Percentiles rank a stretch among this genome's conserved stretches.
These are phyloP conservation scores for Bufotes viridis DNA, from an alignment of 2,797 vertebrate species.

Conservation along the genomic window DNA sequence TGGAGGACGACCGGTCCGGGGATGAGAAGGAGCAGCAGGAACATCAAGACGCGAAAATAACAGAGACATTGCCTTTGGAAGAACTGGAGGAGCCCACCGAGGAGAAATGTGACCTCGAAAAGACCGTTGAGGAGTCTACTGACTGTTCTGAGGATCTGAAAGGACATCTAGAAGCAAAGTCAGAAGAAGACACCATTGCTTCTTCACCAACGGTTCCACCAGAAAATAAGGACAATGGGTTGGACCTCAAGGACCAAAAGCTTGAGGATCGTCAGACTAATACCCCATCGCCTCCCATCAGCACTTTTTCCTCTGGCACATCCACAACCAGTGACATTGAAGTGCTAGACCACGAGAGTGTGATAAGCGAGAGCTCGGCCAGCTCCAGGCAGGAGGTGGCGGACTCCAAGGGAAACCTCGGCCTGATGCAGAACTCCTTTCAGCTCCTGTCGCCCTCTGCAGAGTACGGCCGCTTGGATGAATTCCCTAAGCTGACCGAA, in stretches of 20 bases:
- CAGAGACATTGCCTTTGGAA: slow-evolving; percentile 67
- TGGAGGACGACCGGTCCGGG: slow-evolving; percentile 57
- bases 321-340: slow-evolving; percentile 99
- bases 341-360: slow-evolving; percentile 96
- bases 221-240: slow-evolving; percentile 78
- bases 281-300: slow-evolving; percentile 94
- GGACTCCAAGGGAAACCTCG: slow-evolving; percentile 89
- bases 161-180: slow-evolving; percentile 16
- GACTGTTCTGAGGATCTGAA: slow-evolving; percentile 38
- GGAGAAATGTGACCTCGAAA: slow-evolving; percentile 63
- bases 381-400: slow-evolving; percentile 92
- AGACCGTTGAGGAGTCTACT: slow-evolving; percentile 61
- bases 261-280: slow-evolving; percentile 93
- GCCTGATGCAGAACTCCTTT: slow-evolving; percentile 96
- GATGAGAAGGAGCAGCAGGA: slow-evolving; percentile 62
- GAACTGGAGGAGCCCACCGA: slow-evolving; percentile 61
- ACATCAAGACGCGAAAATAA: slow-evolving; percentile 65
- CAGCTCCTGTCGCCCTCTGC: slow-evolving; percentile 91
- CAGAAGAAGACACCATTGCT: slow-evolving; percentile 63
- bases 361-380: slow-evolving; percentile 96
- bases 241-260: slow-evolving; percentile 89
- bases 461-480: slow-evolving; percentile 89
- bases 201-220: slow-evolving; percentile 68
- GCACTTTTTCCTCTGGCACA: slow-evolving; percentile 96
- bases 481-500: slow-evolving; percentile 94